These are phyloP conservation scores for Pyrocoelia pectoralis DNA, from an alignment of 2,888 invertebrate genomes.

Conservation along the genomic window DNA sequence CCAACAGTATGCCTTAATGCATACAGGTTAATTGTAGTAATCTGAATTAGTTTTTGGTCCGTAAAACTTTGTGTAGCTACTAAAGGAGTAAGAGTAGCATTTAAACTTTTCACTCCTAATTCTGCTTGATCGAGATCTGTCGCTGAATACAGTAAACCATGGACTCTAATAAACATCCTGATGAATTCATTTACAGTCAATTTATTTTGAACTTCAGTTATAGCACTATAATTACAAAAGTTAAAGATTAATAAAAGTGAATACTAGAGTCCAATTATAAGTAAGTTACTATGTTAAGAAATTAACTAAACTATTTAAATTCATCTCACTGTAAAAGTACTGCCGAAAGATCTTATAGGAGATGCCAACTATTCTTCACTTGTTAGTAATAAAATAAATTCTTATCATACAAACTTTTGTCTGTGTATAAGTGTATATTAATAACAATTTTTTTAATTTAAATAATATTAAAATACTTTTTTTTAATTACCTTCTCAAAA, in stretches of 20 bases:
- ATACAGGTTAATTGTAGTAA: slow-evolving; percentile 80
- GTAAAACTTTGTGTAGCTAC: slow-evolving; percentile 82
- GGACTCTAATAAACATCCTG: slow-evolving; percentile 69
- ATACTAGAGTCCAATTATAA: not conserved
- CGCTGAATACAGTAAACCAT: slow-evolving; percentile 64
- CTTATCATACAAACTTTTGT: too few relatives aligned
- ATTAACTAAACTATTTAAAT: too few relatives aligned
- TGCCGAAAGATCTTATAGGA: too few relatives aligned
- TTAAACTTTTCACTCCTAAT: slow-evolving; percentile 69
- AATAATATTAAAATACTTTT: too few relatives aligned
- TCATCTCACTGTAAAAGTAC: too few relatives aligned
- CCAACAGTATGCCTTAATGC: slow-evolving; percentile 69
- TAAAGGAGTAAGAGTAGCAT: slow-evolving; percentile 75
- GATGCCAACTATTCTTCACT: too few relatives aligned
- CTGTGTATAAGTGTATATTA: too few relatives aligned
- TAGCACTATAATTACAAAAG: slow-evolving; percentile 47
- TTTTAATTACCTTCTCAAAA: too few relatives aligned
- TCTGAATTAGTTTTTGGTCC: slow-evolving; percentile 77
- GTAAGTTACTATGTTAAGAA: too few relatives aligned
- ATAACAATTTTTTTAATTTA: too few relatives aligned
- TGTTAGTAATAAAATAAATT: too few relatives aligned
- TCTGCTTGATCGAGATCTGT: slow-evolving; percentile 69
- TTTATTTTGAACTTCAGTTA: slow-evolving; percentile 65
- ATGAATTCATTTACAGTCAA: slow-evolving; percentile 68
- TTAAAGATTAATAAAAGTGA: not conserved